Conservation (phyloP, 2,888 invertebrate genomes). For the Dicyrtoma fusca region DNA sequence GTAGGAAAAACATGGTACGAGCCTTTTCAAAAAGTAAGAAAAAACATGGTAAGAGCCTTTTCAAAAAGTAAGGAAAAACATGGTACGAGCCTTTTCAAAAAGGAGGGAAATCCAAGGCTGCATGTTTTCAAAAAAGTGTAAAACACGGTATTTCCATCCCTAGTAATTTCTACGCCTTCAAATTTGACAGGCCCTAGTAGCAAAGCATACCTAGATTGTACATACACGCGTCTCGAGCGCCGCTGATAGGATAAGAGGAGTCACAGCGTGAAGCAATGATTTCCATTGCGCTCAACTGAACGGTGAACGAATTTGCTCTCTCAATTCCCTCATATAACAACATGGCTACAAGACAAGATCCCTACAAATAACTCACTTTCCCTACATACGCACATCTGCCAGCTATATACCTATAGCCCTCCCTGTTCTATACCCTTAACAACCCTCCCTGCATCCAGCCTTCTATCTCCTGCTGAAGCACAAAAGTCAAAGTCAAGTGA, state of each 20-base stretch:
- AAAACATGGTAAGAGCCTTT: background rate
- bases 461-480: too few relatives aligned
- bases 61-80: background rate
- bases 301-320: conserved; percentile 29
- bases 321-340: background rate
- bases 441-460: too few relatives aligned
- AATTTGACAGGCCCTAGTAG: too few relatives aligned
- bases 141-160: too few relatives aligned
- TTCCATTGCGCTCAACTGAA: conserved; percentile 33
- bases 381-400: background rate
- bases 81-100: background rate
- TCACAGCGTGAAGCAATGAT: conserved; percentile 11
- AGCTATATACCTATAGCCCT: too few relatives aligned
- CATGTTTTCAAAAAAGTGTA: too few relatives aligned
- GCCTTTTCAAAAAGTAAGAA: background rate
- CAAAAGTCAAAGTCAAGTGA: conserved; percentile 10
- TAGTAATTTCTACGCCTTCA: too few relatives aligned
- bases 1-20: background rate
- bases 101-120: too few relatives aligned
- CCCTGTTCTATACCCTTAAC: too few relatives aligned
- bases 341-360: too few relatives aligned
- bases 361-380: background rate
- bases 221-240: too few relatives aligned
- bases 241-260: background rate
- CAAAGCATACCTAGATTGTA: too few relatives aligned